Percentiles rank a stretch among this genome's conserved stretches.
phyloP scores from a whole-genome alignment of 2,797 vertebrate genomes.

The Babyrousa celebensis region DNA sequence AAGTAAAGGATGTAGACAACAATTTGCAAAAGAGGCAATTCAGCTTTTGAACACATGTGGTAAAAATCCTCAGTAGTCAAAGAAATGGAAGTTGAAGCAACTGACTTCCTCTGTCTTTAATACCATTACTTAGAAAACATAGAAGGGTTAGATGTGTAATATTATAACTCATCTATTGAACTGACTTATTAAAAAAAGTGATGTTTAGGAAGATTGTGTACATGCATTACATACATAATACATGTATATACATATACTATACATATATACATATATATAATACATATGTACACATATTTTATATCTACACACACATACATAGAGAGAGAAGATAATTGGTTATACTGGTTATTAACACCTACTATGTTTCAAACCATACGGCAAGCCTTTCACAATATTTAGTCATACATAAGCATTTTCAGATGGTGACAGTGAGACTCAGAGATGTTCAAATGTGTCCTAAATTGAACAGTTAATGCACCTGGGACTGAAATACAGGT shows the following conservation, averaged over 20 bases:
- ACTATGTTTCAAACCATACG: neutral
- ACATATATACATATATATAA: too few species aligned
- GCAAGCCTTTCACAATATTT: neutral
- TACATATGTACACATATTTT: too few species aligned
- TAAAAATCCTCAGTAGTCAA: too few species aligned
- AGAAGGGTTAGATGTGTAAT: neutral
- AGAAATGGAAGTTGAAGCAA: neutral
- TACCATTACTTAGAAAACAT: neutral
- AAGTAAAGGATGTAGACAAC: too few species aligned
- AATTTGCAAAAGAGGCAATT: too few species aligned
- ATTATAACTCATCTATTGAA: neutral
- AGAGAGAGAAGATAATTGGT: neutral
- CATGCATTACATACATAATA: too few species aligned
- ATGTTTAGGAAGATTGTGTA: neutral
- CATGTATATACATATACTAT: too few species aligned
- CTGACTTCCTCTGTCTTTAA: neutral
- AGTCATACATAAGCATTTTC: slow-evolving; percentile 15
- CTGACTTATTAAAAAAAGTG: neutral
- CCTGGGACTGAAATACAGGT: neutral
- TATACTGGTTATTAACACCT: neutral
- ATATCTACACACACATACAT: neutral
- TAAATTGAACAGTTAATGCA: neutral
- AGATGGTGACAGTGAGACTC: neutral
- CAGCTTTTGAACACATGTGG: too few species aligned
- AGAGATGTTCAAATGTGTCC: neutral